A percentile compares a stretch with the other conserved stretches of the same genome.
phyloP scores from a whole-genome alignment of 2,113 vertebrate species.

The Megalops atlanticus region DNA sequence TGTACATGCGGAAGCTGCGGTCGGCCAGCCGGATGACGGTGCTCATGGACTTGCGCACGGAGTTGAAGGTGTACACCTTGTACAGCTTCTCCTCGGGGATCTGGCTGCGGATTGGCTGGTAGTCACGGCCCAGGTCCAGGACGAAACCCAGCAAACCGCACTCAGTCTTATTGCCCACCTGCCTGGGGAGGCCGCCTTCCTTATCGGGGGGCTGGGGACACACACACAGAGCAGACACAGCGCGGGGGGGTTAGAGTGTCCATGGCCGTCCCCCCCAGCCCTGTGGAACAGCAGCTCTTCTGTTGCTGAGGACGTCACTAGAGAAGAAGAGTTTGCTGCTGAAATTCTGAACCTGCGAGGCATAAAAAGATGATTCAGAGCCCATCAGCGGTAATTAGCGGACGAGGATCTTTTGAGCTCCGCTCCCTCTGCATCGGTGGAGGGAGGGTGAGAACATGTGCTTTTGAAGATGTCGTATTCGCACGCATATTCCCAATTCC shows the following conservation, averaged over 20 bases:
- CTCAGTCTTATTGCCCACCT: conserved; percentile 97
- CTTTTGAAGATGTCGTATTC: too few relatives aligned
- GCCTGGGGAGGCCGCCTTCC: conserved; percentile 89
- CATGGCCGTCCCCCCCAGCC: too few relatives aligned
- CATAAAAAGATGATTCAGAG: too few relatives aligned
- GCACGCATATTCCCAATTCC: too few relatives aligned
- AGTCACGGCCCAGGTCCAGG: conserved; percentile 88
- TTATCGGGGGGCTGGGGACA: conserved; percentile 83
- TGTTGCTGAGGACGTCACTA: neutral
- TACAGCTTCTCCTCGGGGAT: too few relatives aligned
- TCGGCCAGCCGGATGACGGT: conserved; percentile 87
- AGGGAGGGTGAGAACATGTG: too few relatives aligned
- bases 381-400: too few relatives aligned
- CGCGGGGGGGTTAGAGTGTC: neutral
- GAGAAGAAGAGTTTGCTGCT: too few relatives aligned
- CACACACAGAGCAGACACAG: neutral
- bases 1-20: conserved; percentile 94
- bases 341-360: too few relatives aligned
- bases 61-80: too few relatives aligned
- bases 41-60: conserved; percentile 96
- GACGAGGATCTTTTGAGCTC: too few relatives aligned
- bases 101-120: conserved; percentile 82
- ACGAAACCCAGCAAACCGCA: conserved; percentile 91
- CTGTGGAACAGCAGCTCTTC: neutral
- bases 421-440: too few relatives aligned